A percentile compares a stretch with the other conserved stretches of the same genome.
Conservation (phyloP, 2,888 invertebrate species). For the Yponomeuta malinellus region DNA sequence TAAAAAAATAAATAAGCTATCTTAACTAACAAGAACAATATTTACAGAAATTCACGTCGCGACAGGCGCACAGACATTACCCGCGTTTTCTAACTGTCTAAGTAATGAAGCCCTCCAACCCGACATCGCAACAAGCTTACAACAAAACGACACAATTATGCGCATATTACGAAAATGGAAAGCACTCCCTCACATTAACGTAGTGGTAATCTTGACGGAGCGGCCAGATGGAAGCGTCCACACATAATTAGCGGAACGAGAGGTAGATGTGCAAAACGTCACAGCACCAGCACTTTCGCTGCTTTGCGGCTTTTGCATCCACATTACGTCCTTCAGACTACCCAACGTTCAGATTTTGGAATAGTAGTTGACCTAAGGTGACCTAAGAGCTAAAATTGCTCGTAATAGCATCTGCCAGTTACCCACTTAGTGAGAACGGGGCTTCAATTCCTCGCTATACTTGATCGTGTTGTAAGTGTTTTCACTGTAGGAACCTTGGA, state of each 20-base stretch:
- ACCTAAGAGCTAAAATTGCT: not conserved
- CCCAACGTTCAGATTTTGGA: not conserved
- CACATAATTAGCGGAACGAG: conserved; percentile 49
- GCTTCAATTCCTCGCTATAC: conserved; percentile 66
- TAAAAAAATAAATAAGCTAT: conserved; percentile 61
- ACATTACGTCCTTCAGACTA: conserved; percentile 8
- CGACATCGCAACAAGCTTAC: conserved; percentile 26
- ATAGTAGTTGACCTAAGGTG: not conserved
- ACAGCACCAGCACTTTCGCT: conserved; percentile 35
- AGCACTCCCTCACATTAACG: conserved; percentile 33
- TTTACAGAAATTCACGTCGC: conserved; percentile 66
- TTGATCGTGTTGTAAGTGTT: conserved; percentile 67
- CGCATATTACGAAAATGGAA: conserved; percentile 46
- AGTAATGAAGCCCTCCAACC: conserved; percentile 15
- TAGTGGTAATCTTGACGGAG: conserved; percentile 21
- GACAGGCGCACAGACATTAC: conserved; percentile 14
- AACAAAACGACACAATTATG: conserved; percentile 33
- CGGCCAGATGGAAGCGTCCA: conserved; percentile 31
- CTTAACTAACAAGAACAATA: conserved; percentile 43
- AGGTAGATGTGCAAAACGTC: conserved; percentile 44
- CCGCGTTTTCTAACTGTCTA: conserved; percentile 11
- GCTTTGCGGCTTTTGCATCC: conserved; percentile 7
- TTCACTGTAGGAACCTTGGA: conserved; percentile 59
- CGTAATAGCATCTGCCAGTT: not conserved
- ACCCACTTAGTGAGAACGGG: conserved; percentile 41